Base-by-base conservation (phyloP, 2,888 invertebrate genomes). In the Kryphioiulus occultus region DNA sequence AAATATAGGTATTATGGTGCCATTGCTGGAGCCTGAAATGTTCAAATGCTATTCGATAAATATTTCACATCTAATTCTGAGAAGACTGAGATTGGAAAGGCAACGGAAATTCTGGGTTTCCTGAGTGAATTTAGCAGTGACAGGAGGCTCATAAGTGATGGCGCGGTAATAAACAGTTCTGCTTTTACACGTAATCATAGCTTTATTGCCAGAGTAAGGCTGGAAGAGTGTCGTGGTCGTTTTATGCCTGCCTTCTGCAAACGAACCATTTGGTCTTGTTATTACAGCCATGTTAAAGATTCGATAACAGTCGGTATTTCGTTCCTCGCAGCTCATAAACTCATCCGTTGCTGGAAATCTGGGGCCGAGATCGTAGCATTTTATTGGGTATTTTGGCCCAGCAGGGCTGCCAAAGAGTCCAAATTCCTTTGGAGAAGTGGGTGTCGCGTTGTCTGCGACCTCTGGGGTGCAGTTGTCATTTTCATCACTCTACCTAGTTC, bases 361-460 rank as follows among this genome's bases (percentile, higher is more conserved):
- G 15, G 44, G 5, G 44, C 44, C 44, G 9, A 44, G 44, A 4
- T 44, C 1, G 1, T 44, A 12, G 12, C 44, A 44, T 44, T 44
- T 44, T 44, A 44, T 44, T 68, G 22, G 22, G 53, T 26, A 26
- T 26, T 68, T 19, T 68, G 44, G 44, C 44, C 44, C 44, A 10
- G 22, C 26, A 19, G 19, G 22, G 68, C 19, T 68, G 68, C 22
- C 68, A 68, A 19, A n/a, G 68, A 68, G 68, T 68, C n/a, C n/a
- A 26, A 68, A 68, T 68, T 68, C 68, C 68, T 26, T 19, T 9
- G 12, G 3, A 68, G 68, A 10, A n/a, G 26, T 68, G 26, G 68
- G 68, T 68, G 68, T 68, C 68, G 26, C 68, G 26, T 68, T 68
- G 68, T 26, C 68, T 68, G 68, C 68, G 26, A 68, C 68, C 68